These are phyloP conservation scores for Ferrisia virgata DNA, from an alignment of 2,888 invertebrate genomes.

Conservation along the genomic window DNA sequence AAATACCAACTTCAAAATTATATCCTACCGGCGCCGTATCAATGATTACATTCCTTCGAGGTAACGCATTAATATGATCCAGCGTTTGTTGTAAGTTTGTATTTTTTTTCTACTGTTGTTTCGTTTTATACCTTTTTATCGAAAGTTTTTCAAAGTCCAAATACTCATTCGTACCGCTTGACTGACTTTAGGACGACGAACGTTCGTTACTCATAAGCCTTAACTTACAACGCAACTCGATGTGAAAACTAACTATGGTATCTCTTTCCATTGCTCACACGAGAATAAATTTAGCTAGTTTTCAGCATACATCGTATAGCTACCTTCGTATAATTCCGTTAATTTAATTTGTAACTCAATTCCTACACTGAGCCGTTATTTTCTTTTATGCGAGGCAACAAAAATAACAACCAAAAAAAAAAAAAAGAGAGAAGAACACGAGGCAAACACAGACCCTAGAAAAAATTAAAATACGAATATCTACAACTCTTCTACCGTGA, in stretches of 20 bases:
- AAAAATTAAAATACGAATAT: background rate
- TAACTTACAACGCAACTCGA: background rate
- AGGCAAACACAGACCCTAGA: background rate
- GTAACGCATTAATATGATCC: background rate
- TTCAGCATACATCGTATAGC: background rate
- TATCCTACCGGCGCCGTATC: background rate
- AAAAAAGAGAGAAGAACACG: background rate
- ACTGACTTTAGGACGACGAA: background rate
- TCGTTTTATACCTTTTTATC: no score
- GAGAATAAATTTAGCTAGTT: background rate
- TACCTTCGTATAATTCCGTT: background rate
- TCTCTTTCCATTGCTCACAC: background rate
- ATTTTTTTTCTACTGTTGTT: no score
- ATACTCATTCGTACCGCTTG: background rate
- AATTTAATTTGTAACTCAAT: background rate
- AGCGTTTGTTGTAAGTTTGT: background rate
- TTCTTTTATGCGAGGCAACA: no score
- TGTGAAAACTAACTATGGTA: background rate
- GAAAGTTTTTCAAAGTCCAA: background rate
- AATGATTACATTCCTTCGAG: constrained; percentile 1
- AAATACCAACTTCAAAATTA: background rate
- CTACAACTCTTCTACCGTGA: background rate
- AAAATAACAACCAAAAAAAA: background rate
- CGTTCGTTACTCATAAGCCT: background rate
- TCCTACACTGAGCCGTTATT: background rate